A percentile compares a stretch with the other conserved stretches of the same genome.
These are phyloP conservation scores for Spondyliosoma cantharus DNA, from an alignment of 2,797 vertebrate genomes.

Conservation along the genomic window DNA sequence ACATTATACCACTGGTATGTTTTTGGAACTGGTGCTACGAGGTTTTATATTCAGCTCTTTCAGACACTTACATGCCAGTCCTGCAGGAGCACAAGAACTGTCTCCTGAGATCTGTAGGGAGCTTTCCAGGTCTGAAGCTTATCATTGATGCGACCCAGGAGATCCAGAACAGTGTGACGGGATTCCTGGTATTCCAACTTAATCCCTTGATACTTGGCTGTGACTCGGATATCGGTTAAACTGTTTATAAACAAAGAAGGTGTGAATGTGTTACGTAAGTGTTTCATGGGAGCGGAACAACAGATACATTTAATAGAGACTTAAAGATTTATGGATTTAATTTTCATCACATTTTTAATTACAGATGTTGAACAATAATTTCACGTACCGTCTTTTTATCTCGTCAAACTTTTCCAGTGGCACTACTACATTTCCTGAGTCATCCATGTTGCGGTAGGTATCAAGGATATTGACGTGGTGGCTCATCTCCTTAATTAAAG, in stretches of 20 bases:
- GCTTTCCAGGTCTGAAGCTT: slow-evolving; percentile 86
- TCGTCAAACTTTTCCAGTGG: slow-evolving; percentile 87
- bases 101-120: slow-evolving; percentile 84
- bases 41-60: neutral
- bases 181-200: slow-evolving; percentile 86
- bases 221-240: slow-evolving; percentile 80
- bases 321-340: neutral
- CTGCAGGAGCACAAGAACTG: slow-evolving; percentile 78
- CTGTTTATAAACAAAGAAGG: slow-evolving; percentile 72
- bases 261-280: neutral
- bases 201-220: slow-evolving; percentile 80
- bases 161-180: slow-evolving; percentile 79
- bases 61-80: slow-evolving; percentile 88
- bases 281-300: neutral
- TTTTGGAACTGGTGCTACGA: neutral
- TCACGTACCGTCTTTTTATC: slow-evolving; percentile 85
- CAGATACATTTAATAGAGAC: neutral
- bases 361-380: neutral
- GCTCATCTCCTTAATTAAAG: slow-evolving; percentile 81
- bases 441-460: slow-evolving; percentile 83
- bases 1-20: no score
- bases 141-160: slow-evolving; percentile 77
- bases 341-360: neutral
- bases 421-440: slow-evolving; percentile 76
- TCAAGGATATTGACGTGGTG: slow-evolving; percentile 81